phyloP scores from a whole-genome alignment of 2,888 invertebrate genomes.

The Netelia inedita region DNA sequence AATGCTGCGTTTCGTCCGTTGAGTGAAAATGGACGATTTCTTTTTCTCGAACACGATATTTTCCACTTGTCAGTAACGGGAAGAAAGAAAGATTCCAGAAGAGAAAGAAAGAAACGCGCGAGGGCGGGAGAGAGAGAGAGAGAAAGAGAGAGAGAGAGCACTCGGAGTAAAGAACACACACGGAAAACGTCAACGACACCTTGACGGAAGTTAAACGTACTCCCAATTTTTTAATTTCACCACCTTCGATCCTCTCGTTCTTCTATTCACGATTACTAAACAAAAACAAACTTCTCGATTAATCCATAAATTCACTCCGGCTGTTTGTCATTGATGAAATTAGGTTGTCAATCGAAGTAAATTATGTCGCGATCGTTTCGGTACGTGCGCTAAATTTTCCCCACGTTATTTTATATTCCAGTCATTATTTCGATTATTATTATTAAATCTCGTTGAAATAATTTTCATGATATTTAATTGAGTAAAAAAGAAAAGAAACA shows the following conservation, averaged over 20 bases:
- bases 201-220: conserved; percentile 36
- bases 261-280: not conserved
- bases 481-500: not conserved
- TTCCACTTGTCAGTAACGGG: conserved; percentile 42
- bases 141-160: conserved; percentile 66
- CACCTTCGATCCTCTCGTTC: conserved; percentile 16
- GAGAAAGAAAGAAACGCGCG: conserved; percentile 34
- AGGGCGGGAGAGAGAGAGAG: conserved; percentile 12
- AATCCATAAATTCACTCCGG: not conserved
- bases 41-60: conserved; percentile 69
- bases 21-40: conserved; percentile 12
- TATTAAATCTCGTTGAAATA: not conserved
- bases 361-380: not conserved
- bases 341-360: not conserved
- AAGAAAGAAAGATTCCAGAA: conserved; percentile 22
- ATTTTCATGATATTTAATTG: conserved; percentile 10
- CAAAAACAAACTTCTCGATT: not conserved
- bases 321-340: not conserved
- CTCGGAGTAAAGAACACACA: conserved; percentile 73
- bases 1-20: not conserved
- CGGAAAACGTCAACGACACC: conserved; percentile 79
- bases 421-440: not conserved
- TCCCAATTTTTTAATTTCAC: conserved; percentile 15
- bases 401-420: not conserved
- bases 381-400: not conserved